Evolutionary conservation across 1,140 invertebrate species (phyloP).

Genomic region (Hirudo medicinalis): DNA sequence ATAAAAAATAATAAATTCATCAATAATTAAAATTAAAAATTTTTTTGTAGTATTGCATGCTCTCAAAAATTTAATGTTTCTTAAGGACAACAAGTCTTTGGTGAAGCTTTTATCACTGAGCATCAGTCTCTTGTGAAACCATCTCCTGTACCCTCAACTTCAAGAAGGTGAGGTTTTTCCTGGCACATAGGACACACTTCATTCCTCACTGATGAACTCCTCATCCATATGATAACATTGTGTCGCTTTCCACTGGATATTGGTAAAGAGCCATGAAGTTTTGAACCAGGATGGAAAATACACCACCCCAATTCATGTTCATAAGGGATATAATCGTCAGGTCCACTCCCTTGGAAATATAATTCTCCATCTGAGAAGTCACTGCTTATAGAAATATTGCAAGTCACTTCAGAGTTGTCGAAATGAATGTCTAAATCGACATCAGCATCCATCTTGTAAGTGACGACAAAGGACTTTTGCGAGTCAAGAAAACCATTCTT

Average conservation of each 20-base stretch:
- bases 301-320: slow-evolving; percentile 31
- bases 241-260: slow-evolving; percentile 36
- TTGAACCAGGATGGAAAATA: slow-evolving; percentile 40
- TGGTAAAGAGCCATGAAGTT: slow-evolving; percentile 40
- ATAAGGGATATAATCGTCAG: slow-evolving; percentile 17
- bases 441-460: slow-evolving; percentile 38
- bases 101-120: no score
- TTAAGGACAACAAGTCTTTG: no score
- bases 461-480: slow-evolving; percentile 43
- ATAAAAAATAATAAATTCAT: no score
- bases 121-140: slow-evolving; percentile 33
- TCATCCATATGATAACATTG: slow-evolving; percentile 44
- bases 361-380: slow-evolving; percentile 37
- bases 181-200: slow-evolving; percentile 42
- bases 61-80: no score
- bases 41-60: no score
- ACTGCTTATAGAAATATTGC: slow-evolving; percentile 39
- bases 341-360: slow-evolving; percentile 34
- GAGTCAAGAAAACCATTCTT: slow-evolving; percentile 36
- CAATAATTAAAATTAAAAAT: no score
- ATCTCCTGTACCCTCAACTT: slow-evolving; percentile 35
- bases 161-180: slow-evolving; percentile 30
- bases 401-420: slow-evolving; percentile 44
- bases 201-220: slow-evolving; percentile 39
- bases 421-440: slow-evolving; percentile 40